Evolutionary conservation across 2,113 vertebrate genomes (phyloP), one percentile per base, ranked within the genome.

Genomic region (Scophthalmus maximus): DNA sequence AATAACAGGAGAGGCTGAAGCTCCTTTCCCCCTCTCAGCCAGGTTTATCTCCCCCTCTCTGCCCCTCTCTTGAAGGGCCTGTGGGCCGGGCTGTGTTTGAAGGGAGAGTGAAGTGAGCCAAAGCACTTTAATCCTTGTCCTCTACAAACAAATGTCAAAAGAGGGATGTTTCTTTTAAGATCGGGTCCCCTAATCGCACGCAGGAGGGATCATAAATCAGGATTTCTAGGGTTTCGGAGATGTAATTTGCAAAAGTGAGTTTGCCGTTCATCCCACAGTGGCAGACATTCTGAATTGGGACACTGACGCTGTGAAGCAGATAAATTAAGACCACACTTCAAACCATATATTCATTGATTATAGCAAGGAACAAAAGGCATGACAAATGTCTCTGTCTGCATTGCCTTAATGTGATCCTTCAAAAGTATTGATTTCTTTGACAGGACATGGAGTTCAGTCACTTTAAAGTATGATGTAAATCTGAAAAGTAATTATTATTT

Each of bases 1-100:
- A 67, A 84, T 80, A 84, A 83, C 26, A 52, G 65, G n/a, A 65
- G 66, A 69, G 26, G 46, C 46, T 49, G 61, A 67, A 59, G 44
- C 49, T 79, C 58, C 20, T 58, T 55, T 70, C 27, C 20, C 57
- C 65, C 65, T 58, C 49, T 49, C 55, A 56, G 46, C 58, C 59
- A 67, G 47, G 58, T 52, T 58, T 55, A 34, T 78, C 36, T 23
- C 32, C 23, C 50, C 11, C 20, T 26, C n/a, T 22, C 17, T 23
- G 20, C 25, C 61, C 26, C 56, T 38, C 46, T 34, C 60, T 36
- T 68, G 42, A 38, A 59, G n/a, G n/a, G 22, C 17, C n/a, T 25
- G 34, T 68, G 53, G 49, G 42, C 42, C 32, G 38, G 55, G 25
- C 61, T 74, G 46, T 42, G 25, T 61, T 57, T 62, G 32, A 60